Conservation (phyloP, 2,888 invertebrate species). For the Napeogenes inachia region DNA sequence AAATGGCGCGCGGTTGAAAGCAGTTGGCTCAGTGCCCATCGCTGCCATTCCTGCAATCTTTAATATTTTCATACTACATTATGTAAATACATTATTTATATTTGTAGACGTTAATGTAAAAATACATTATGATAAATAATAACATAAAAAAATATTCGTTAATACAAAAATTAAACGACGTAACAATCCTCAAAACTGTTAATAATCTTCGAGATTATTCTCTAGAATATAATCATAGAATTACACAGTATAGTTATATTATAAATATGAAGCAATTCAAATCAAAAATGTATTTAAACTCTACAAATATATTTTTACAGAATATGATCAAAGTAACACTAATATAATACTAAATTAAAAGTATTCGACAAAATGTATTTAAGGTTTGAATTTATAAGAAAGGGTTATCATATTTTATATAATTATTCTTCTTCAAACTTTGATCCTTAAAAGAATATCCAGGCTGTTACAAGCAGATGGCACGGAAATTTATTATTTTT, state of each 20-base stretch:
- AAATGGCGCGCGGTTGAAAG: constrained; percentile 18
- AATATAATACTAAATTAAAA: not conserved
- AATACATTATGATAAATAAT: not conserved
- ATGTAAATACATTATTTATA: not conserved
- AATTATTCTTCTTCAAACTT: constrained; percentile 28
- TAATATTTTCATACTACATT: not conserved
- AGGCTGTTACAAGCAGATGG: constrained; percentile 42
- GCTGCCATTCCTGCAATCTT: not conserved
- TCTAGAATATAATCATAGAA: no score
- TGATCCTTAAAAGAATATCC: constrained; percentile 46
- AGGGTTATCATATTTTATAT: constrained; percentile 6
- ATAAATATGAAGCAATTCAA: no score
- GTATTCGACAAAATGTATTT: not conserved
- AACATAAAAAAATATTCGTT: not conserved
- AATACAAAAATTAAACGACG: no score
- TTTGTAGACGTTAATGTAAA: not conserved
- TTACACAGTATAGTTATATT: no score
- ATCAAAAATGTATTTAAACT: not conserved
- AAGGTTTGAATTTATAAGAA: constrained; percentile 1
- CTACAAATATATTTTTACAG: not conserved
- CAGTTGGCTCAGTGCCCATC: constrained; percentile 21
- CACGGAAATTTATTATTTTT: constrained; percentile 30
- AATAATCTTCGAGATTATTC: no score
- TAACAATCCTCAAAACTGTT: no score
- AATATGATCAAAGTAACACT: no score